Conservation (phyloP, 2,797 vertebrate genomes). For the Naso thynnoides region DNA sequence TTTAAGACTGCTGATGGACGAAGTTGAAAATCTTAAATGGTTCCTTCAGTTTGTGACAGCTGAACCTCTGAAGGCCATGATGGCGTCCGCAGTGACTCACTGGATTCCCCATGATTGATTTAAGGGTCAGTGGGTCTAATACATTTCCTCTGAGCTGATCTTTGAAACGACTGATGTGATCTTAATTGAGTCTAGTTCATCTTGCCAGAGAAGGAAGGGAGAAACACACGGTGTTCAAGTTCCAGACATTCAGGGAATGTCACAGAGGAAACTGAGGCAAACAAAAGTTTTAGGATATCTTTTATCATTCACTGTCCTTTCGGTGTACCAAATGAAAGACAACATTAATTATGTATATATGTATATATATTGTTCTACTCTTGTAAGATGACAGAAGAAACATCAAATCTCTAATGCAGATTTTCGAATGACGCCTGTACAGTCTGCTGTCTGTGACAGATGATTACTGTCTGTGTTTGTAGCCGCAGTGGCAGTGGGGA, state of each 20-base stretch:
- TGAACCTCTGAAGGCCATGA: conserved; percentile 36
- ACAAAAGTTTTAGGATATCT: too few species aligned
- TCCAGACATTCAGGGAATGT: conserved; percentile 37
- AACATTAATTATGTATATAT: too few species aligned
- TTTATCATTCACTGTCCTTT: not conserved
- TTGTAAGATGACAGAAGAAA: too few species aligned
- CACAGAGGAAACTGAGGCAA: conserved; percentile 36
- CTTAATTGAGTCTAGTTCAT: conserved; percentile 78
- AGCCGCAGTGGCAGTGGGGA: not conserved
- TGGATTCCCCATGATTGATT: conserved; percentile 66
- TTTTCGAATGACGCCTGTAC: too few species aligned
- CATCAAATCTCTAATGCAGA: not conserved
- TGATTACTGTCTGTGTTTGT: not conserved
- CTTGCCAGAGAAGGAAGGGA: conserved; percentile 32
- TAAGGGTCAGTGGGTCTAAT: conserved; percentile 74
- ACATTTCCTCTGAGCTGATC: conserved; percentile 66
- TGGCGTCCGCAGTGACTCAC: conserved; percentile 49
- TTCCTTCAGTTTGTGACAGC: conserved; percentile 27
- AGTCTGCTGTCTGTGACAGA: not conserved
- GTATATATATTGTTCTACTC: too few species aligned
- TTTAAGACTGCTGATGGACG: not conserved
- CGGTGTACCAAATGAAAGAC: too few species aligned
- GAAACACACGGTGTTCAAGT: conserved; percentile 22
- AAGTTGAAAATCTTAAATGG: conserved; percentile 5
- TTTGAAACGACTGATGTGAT: conserved; percentile 72